A percentile compares a stretch with the other conserved stretches of the same genome.
phyloP scores from a whole-genome alignment of 2,888 invertebrate species.

The Phaedon cochleariae region DNA sequence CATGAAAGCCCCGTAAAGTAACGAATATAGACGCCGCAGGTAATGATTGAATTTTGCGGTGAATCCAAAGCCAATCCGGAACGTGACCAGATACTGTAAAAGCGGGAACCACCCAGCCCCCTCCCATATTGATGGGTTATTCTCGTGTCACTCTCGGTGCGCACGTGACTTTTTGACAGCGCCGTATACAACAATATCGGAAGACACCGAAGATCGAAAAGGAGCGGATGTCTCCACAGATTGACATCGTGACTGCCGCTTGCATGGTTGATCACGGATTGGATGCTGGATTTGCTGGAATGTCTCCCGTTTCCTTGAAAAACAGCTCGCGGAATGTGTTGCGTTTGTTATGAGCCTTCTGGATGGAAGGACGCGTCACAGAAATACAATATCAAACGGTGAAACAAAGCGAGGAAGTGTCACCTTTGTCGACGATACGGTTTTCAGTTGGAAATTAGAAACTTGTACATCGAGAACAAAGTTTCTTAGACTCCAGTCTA shows the following conservation, averaged over 20 bases:
- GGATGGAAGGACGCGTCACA: not conserved
- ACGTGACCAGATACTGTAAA: slow-evolving; percentile 28
- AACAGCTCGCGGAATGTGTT: not conserved
- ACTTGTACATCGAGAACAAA: no score
- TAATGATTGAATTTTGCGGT: not conserved
- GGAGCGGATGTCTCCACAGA: slow-evolving; percentile 23
- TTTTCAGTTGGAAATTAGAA: no score
- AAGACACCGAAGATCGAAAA: slow-evolving; percentile 20
- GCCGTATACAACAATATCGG: slow-evolving; percentile 30
- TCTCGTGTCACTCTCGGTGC: slow-evolving; percentile 29
- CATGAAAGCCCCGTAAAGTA: not conserved
- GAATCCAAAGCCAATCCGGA: slow-evolving; percentile 26
- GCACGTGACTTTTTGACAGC: slow-evolving; percentile 29
- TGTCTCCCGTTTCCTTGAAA: not conserved
- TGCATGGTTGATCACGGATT: slow-evolving; percentile 17
- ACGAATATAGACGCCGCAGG: not conserved
- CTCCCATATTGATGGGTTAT: slow-evolving; percentile 30
- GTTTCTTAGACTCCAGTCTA: no score
- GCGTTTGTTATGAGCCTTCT: not conserved
- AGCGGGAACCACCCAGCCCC: not conserved
- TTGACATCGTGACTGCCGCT: slow-evolving; percentile 20
- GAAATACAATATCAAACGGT: not conserved
- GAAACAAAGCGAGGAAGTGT: slow-evolving; percentile 1
- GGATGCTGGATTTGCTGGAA: not conserved
- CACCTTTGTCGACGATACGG: not conserved